Conservation (phyloP, 2,797 vertebrate species). For the Macropodus opercularis region DNA sequence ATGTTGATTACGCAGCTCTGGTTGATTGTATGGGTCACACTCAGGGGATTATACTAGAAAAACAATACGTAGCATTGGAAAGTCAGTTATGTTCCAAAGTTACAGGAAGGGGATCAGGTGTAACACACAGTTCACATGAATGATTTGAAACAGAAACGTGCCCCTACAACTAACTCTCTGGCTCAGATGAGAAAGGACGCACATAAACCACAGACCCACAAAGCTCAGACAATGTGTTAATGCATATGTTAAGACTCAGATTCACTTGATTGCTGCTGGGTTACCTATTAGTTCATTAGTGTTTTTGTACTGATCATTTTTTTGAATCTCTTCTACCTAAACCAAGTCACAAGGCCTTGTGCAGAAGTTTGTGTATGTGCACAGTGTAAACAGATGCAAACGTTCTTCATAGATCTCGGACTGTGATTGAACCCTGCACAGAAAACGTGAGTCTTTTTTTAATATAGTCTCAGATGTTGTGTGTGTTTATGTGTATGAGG, state of each 20-base stretch:
- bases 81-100: constrained; percentile 48
- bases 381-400: constrained; percentile 55
- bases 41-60: constrained; percentile 61
- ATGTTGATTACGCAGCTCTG: constrained; percentile 33
- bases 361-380: constrained; percentile 52
- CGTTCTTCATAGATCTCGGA: constrained; percentile 59
- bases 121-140: constrained; percentile 19
- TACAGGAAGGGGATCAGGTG: constrained; percentile 5
- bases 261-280: constrained; percentile 46
- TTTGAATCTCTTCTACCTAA: constrained; percentile 45
- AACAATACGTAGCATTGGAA: constrained; percentile 57
- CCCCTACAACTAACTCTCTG: constrained; percentile 7
- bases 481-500: constrained; percentile 22
- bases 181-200: constrained; percentile 22
- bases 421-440: constrained; percentile 69
- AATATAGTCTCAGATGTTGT: constrained; percentile 60
- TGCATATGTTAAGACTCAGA: constrained; percentile 30
- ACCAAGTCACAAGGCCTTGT: constrained; percentile 49
- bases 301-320: constrained; percentile 51
- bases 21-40: constrained; percentile 52
- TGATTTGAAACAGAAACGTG: constrained; percentile 23
- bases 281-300: constrained; percentile 43
- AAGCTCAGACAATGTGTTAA: constrained; percentile 14
- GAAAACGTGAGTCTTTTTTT: constrained; percentile 63
- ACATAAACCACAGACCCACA: constrained; percentile 12